Base-by-base conservation (phyloP, 2,888 invertebrate genomes). In the Artemia sp. region DNA sequence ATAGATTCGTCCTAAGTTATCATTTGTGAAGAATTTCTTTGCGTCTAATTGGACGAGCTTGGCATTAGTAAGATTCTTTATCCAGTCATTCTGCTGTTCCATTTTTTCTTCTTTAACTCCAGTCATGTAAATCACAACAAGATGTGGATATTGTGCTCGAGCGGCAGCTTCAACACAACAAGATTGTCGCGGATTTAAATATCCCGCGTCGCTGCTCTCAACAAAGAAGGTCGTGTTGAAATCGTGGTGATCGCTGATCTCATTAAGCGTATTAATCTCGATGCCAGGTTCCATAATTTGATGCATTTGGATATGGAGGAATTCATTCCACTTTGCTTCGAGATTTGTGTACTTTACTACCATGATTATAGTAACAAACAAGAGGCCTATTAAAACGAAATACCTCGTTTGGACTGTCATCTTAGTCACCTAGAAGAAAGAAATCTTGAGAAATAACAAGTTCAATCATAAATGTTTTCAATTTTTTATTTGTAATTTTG, bases 161-260 rank as follows among this genome's bases (percentile, higher is more conserved):
- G 58, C 58, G n/a, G 58, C 58, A n/a, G 58, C n/a, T 58, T 58
- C 58, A 19, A 58, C 19, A 14, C 8, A n/a, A 10, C 58, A 58
- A 1, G 58, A n/a, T 10, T 58, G n/a, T 58, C 58, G n/a, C 10
- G 58, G 58, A n/a, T 19, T 19, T 58, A 58, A 19, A 10, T 19
- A 14, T 58, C n/a, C 19, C 58, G n/a, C 19, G 58, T 58, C n/a
- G 58, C n/a, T 19, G n/a, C n/a, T 58, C 19, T 58, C 58, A 8
- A 58, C 58, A 19, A 58, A 58, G 19, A 58, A 58, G 10, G 58
- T 58, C n/a, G 58, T 58, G 10, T 58, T 58, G 58, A 58, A 58
- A 58, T 58, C 58, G 19, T 58, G 58, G 38, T 38, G 38, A 38
- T 38, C 38, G 38, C 38, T 38, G 38, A 38, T 38, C 38, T 38